Evolutionary conservation across 2,113 vertebrate species (phyloP).

Genomic region (Mesocricetus auratus): DNA sequence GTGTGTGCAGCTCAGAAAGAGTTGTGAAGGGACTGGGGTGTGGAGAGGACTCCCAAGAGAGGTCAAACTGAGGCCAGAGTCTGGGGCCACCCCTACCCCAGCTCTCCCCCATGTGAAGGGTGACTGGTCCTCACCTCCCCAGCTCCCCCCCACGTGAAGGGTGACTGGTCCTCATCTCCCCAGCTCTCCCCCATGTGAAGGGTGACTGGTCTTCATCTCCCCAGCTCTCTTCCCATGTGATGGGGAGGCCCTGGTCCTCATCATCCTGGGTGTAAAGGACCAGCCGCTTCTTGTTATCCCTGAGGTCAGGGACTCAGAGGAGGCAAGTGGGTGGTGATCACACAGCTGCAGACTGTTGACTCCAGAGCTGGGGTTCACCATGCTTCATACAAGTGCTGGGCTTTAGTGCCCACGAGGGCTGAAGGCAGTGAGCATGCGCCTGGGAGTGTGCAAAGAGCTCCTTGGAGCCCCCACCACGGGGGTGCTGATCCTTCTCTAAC

Average conservation of each 20-base stretch:
- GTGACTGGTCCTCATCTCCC: neutral
- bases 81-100: accelerated
- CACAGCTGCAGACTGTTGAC: neutral
- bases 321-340: neutral
- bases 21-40: neutral
- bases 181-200: neutral
- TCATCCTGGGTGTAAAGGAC: neutral
- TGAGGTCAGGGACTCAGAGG: neutral
- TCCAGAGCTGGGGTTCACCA: accelerated
- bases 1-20: neutral
- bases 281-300: neutral
- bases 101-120: neutral
- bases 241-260: neutral
- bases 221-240: neutral
- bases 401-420: neutral
- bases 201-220: neutral
- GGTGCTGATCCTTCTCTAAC: accelerated
- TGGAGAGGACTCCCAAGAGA: neutral
- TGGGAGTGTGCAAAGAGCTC: too few relatives aligned
- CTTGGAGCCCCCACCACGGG: neutral
- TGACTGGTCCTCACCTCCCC: neutral
- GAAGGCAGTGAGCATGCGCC: neutral
- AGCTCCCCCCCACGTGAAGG: neutral
- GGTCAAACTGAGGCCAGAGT: neutral
- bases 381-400: neutral